Percentiles rank a stretch among this genome's conserved stretches.
phyloP scores from a whole-genome alignment of 2,113 vertebrate species.

The Calidris pugnax region DNA sequence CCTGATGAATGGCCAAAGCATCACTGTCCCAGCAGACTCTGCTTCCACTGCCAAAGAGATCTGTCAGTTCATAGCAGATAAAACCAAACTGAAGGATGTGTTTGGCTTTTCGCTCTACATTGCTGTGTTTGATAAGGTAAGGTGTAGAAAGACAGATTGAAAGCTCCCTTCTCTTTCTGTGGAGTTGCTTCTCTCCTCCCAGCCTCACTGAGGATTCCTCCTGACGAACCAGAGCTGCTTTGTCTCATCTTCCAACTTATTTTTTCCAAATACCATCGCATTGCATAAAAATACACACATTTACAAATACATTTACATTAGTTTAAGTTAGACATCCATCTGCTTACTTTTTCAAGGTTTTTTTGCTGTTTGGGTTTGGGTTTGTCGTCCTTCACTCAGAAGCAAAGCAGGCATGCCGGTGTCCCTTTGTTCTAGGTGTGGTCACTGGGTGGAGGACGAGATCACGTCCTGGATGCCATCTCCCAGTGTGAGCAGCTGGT shows the following conservation, averaged over 20 bases:
- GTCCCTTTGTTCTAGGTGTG: slow-evolving; percentile 75
- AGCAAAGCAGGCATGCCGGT: neutral
- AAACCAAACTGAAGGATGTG: slow-evolving; percentile 81
- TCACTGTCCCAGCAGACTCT: slow-evolving; percentile 86
- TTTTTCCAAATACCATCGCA: neutral
- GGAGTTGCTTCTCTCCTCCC: neutral
- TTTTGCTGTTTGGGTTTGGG: neutral
- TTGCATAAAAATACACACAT: neutral
- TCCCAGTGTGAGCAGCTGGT: slow-evolving; percentile 93
- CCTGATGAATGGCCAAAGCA: slow-evolving; percentile 82
- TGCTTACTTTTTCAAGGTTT: neutral
- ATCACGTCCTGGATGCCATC: slow-evolving; percentile 92
- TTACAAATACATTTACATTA: neutral
- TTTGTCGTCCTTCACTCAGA: neutral
- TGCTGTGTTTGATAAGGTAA: slow-evolving; percentile 91
- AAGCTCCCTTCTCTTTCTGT: neutral
- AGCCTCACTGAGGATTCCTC: neutral
- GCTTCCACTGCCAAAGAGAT: slow-evolving; percentile 89
- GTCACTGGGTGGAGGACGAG: slow-evolving; percentile 87
- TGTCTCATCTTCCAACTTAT: neutral
- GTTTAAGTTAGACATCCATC: neutral
- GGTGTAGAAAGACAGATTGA: neutral
- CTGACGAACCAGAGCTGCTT: neutral
- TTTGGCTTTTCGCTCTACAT: slow-evolving; percentile 95
- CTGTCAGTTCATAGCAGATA: slow-evolving; percentile 82